Conservation (phyloP, 2,888 invertebrate genomes). For the Xestia ashworthii region DNA sequence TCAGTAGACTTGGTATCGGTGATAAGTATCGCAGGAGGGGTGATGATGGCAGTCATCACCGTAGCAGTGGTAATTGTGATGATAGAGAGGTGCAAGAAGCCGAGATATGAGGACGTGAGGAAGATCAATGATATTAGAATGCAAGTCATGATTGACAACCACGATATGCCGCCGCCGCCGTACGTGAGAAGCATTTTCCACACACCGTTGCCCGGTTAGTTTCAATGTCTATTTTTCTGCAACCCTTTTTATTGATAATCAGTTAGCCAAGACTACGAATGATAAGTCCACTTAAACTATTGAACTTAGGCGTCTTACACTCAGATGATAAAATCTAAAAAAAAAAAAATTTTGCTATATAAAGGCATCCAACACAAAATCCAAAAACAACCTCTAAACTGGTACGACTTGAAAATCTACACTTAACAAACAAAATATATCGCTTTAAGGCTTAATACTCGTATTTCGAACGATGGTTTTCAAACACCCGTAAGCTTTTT, state of each 20-base stretch:
- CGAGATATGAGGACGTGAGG: slow-evolving; percentile 83
- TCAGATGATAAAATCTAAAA: not conserved
- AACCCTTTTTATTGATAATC: not conserved
- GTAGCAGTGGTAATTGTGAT: slow-evolving; percentile 88
- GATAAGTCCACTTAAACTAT: not conserved
- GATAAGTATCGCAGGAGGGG: slow-evolving; percentile 88
- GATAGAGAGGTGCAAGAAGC: slow-evolving; percentile 85
- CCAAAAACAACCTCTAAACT: not conserved
- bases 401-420: not conserved
- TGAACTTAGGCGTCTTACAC: not conserved
- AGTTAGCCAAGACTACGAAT: not conserved
- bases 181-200: slow-evolving; percentile 91
- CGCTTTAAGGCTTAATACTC: not conserved
- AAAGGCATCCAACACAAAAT: not conserved
- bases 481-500: not conserved
- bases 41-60: slow-evolving; percentile 88
- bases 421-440: not conserved
- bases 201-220: slow-evolving; percentile 89
- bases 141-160: slow-evolving; percentile 86
- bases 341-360: not conserved
- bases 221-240: not conserved
- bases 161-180: slow-evolving; percentile 87
- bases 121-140: slow-evolving; percentile 87
- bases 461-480: not conserved
- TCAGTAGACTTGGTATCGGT: slow-evolving; percentile 87